Percentiles rank a stretch among this genome's conserved stretches.
These are phyloP conservation scores for Ennomos erosarius DNA, from an alignment of 2,888 invertebrate genomes.

Conservation along the genomic window DNA sequence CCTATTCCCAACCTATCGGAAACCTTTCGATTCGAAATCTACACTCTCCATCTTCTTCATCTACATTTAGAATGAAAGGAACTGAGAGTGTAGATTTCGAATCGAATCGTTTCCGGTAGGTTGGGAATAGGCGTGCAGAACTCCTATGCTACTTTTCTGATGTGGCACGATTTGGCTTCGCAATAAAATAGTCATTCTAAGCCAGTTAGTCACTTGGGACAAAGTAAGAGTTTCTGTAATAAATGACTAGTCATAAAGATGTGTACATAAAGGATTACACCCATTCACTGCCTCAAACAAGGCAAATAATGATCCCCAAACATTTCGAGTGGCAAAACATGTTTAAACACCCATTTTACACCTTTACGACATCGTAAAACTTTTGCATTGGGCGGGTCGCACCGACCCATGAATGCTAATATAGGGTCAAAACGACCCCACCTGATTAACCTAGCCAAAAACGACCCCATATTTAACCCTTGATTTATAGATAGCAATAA, in stretches of 20 bases:
- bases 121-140: too few species aligned
- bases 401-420: slow-evolving; percentile 57
- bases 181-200: too few species aligned
- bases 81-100: too few species aligned
- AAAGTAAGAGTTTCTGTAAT: too few species aligned
- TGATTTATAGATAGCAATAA: slow-evolving; percentile 60
- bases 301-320: slow-evolving; percentile 19
- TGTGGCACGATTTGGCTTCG: too few species aligned
- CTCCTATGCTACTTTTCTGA: too few species aligned
- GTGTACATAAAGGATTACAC: slow-evolving; percentile 8
- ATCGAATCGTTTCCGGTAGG: too few species aligned
- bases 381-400: slow-evolving; percentile 26
- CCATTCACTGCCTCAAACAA: slow-evolving; percentile 15
- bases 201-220: too few species aligned
- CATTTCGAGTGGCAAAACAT: slow-evolving; percentile 10
- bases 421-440: slow-evolving; percentile 44
- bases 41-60: too few species aligned
- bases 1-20: too few species aligned
- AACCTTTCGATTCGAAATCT: too few species aligned
- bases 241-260: neutral
- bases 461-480: slow-evolving; percentile 44
- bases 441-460: slow-evolving; percentile 41
- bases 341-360: slow-evolving; percentile 57
- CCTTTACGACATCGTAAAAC: slow-evolving; percentile 56
- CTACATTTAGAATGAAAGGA: too few species aligned